These are phyloP conservation scores for Polietes domitor DNA, from an alignment of 2,888 invertebrate species.

Conservation along the genomic window DNA sequence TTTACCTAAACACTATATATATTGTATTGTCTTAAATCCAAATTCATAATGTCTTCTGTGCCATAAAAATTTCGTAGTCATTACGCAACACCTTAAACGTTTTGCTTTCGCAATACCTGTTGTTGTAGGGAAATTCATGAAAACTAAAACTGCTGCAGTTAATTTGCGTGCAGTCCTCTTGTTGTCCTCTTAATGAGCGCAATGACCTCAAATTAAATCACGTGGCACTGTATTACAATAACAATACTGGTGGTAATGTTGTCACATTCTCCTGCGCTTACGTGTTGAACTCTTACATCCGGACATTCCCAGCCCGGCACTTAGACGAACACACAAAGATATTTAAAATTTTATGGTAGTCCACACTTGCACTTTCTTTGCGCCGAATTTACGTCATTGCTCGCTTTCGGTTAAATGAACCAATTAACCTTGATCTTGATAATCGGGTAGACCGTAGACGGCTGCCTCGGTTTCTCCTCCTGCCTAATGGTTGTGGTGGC, in stretches of 20 bases:
- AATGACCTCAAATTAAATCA: slow-evolving; percentile 43
- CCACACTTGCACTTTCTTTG: slow-evolving; percentile 53
- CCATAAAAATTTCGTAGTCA: no score
- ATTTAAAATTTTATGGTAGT: background rate
- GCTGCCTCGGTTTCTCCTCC: background rate
- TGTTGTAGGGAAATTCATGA: background rate
- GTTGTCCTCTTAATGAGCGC: slow-evolving; percentile 10
- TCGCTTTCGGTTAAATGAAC: slow-evolving; percentile 17
- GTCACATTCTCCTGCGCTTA: no score
- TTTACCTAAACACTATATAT: no score
- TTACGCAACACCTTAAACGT: background rate
- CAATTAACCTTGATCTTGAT: slow-evolving; percentile 62
- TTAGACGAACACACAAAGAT: background rate
- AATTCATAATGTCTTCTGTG: no score
- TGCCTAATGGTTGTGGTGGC: slow-evolving; percentile 48
- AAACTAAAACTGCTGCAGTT: background rate
- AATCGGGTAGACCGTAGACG: background rate
- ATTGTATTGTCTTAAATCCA: no score
- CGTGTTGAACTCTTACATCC: slow-evolving; percentile 29
- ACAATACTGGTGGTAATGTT: background rate
- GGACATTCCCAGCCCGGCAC: slow-evolving; percentile 10
- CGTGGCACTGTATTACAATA: background rate
- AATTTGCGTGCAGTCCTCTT: background rate
- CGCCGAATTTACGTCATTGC: background rate
- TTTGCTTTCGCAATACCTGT: background rate